These are phyloP conservation scores for Parauchenoglanis ngamensis DNA, from an alignment of 2,797 vertebrate genomes.

Conservation along the genomic window DNA sequence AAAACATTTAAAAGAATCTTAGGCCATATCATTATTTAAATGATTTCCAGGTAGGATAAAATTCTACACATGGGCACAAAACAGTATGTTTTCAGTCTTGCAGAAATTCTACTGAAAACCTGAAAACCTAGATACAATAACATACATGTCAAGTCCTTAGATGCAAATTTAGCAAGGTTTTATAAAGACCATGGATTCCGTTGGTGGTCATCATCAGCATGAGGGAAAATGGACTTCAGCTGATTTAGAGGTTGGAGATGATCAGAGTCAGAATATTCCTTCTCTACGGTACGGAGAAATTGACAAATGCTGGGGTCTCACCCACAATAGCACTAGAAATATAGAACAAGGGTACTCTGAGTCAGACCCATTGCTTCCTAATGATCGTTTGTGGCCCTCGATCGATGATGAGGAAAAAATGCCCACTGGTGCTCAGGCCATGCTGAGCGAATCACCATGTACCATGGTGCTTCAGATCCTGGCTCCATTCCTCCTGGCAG, in stretches of 20 bases:
- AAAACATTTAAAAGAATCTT: neutral
- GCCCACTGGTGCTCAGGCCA: constrained; percentile 51
- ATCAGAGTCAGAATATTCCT: constrained; percentile 16
- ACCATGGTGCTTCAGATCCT: constrained; percentile 90
- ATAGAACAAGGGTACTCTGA: constrained; percentile 68
- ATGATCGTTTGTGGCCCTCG: constrained; percentile 63
- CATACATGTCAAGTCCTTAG: neutral
- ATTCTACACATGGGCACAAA: constrained; percentile 8
- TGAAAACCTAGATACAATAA: neutral
- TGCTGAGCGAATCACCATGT: constrained; percentile 80
- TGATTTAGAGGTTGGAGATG: constrained; percentile 6
- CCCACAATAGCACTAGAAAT: constrained; percentile 57
- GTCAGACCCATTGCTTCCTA: constrained; percentile 81
- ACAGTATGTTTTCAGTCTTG: neutral
- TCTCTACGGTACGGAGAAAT: constrained; percentile 8
- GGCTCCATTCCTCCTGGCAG: constrained; percentile 89
- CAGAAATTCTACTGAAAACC: neutral
- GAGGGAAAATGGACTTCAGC: constrained; percentile 13
- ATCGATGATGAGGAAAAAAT: constrained; percentile 39
- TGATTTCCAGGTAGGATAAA: neutral
- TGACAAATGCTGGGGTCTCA: neutral
- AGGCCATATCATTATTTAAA: constrained; percentile 2
- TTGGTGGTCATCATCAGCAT: constrained; percentile 13
- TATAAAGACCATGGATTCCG: constrained; percentile 41
- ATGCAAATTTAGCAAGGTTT: neutral